Evolutionary conservation across 1,140 invertebrate species (phyloP).

Genomic region (Apis dorsata): DNA sequence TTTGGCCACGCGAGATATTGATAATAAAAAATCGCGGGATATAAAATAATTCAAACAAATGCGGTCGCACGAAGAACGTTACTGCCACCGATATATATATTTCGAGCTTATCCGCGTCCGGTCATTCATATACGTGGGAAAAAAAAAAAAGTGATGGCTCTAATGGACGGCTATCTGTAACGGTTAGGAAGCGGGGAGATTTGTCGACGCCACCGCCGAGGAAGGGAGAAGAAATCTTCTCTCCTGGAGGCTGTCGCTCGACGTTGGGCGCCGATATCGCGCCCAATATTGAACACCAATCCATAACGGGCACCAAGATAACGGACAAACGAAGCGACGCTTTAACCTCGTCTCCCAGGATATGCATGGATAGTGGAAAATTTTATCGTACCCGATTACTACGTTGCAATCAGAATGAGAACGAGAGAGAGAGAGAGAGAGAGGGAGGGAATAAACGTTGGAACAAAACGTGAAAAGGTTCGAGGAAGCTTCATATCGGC

Average conservation of each 20-base stretch:
- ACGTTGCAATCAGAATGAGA: background rate
- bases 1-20: conserved; percentile 61
- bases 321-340: background rate
- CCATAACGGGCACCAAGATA: background rate
- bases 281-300: background rate
- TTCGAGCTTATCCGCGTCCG: conserved; percentile 73
- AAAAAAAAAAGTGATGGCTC: conserved; percentile 75
- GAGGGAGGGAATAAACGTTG: background rate
- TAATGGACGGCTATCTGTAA: conserved; percentile 73
- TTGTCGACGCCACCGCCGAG: conserved; percentile 62
- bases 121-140: conserved; percentile 76
- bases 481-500: conserved; percentile 67
- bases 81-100: conserved; percentile 70
- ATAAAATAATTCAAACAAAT: conserved; percentile 79
- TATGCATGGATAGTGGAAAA: too few species aligned
- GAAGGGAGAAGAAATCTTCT: conserved; percentile 21
- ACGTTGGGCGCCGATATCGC: conserved; percentile 13
- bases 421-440: too few species aligned
- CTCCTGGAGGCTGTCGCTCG: conserved; percentile 7
- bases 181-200: conserved; percentile 74
- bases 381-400: background rate
- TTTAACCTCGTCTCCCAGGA: background rate
- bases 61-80: conserved; percentile 56
- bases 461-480: conserved; percentile 5
- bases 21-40: conserved; percentile 77